Conservation (phyloP, 92 coral and sea anemone genomes). For the Anthopleura xanthogrammica region DNA sequence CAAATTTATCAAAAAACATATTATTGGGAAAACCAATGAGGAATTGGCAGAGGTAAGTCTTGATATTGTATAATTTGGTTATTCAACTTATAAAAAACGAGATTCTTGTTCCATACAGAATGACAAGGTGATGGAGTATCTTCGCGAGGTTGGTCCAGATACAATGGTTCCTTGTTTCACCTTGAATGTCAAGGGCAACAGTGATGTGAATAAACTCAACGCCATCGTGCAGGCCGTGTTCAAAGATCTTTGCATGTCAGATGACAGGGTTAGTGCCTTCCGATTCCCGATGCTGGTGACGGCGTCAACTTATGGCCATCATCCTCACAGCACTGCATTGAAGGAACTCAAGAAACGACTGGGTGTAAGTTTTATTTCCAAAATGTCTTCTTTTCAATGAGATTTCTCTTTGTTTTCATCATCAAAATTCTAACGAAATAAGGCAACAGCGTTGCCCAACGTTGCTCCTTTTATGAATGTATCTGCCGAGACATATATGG, state of each 20-base stretch:
- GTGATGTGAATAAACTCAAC: conserved; percentile 42
- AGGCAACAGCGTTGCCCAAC: neutral
- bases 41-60: conserved; percentile 65
- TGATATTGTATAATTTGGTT: neutral
- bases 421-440: neutral
- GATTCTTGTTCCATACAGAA: conserved; percentile 33
- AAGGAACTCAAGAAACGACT: conserved; percentile 65
- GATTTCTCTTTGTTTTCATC: neutral
- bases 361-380: conserved; percentile 49
- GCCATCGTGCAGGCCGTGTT: conserved; percentile 53
- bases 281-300: conserved; percentile 77
- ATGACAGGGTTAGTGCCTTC: conserved; percentile 40
- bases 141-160: conserved; percentile 82
- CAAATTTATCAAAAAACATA: conserved; percentile 48
- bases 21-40: conserved; percentile 70
- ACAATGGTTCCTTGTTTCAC: conserved; percentile 84
- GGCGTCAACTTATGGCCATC: conserved; percentile 69
- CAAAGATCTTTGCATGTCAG: conserved; percentile 50
- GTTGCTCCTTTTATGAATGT: neutral
- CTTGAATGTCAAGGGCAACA: conserved; percentile 59
- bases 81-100: neutral
- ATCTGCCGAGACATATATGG: no score
- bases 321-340: conserved; percentile 59
- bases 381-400: neutral
- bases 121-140: conserved; percentile 45